These are phyloP conservation scores for Scleropages formosus DNA, from an alignment of 2,797 vertebrate genomes.

Conservation along the genomic window DNA sequence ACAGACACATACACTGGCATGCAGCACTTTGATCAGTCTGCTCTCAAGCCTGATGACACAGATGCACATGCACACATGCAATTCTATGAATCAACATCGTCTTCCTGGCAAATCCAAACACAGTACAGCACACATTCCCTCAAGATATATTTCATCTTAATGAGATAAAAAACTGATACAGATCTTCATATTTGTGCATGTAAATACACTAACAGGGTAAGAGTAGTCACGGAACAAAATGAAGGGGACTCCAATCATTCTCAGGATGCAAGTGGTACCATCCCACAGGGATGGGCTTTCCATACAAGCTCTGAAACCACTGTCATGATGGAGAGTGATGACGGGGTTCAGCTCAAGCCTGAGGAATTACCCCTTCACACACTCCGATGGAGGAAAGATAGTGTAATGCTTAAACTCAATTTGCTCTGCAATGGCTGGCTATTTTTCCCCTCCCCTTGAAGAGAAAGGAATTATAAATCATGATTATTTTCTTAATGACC, in stretches of 20 bases:
- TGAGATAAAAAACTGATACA: constrained; percentile 1
- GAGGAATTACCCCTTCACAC: constrained; percentile 44
- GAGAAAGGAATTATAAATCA: constrained; percentile 59
- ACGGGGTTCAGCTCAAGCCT: neutral
- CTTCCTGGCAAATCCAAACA: constrained; percentile 3
- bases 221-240: neutral
- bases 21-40: constrained; percentile 27
- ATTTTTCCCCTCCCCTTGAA: constrained; percentile 43
- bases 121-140: neutral
- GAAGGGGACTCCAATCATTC: neutral
- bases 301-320: neutral
- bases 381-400: constrained; percentile 48
- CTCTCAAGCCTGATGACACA: neutral
- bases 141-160: neutral
- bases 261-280: constrained; percentile 19
- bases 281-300: constrained; percentile 14
- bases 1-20: constrained; percentile 26
- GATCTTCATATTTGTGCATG: constrained; percentile 20
- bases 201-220: neutral
- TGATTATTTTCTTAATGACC: constrained; percentile 61
- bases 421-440: constrained; percentile 43
- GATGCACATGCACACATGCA: neutral
- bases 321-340: constrained; percentile 46
- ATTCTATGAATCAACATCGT: neutral
- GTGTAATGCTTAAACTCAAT: constrained; percentile 62